Base-by-base conservation (phyloP, 2,888 invertebrate species). In the Limnephilus marmoratus region DNA sequence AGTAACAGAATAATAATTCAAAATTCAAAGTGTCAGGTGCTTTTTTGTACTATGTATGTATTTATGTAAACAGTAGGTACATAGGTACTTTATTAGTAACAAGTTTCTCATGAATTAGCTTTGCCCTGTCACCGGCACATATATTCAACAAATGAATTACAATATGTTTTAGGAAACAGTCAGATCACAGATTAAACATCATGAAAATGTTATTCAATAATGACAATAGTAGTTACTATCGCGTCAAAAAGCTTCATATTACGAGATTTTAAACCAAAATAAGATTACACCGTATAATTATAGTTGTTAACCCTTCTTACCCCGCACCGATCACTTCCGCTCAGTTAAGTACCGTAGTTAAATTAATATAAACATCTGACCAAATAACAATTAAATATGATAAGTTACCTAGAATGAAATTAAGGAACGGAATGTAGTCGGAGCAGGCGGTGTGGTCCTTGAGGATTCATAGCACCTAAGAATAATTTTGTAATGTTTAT, bases 401-500 rank as follows among this genome's bases (percentile, higher is more conserved):
- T n/a, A 68, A 68, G 24, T n/a, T 68, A n/a, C 68, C 68, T 68
- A 68, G 68, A 68, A 68, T 68, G 24, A 68, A 68, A n/a, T 68
- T 68, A 68, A 68, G 68, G 68, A 68, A 68, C 68, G 68, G 68
- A 68, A 68, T 68, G 68, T 68, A 68, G 68, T 68, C 68, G 24
- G 68, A 68, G 68, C 68, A 68, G 24, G 68, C 68, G 68, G 68
- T 68, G 68, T 68, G 68, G 68, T 68, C 68, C n/a, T 68, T 68
- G 24, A 68, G 68, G 68, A 85, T 89, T 24, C 15, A 15, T 80
- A 89, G 80, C 37, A 80, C 88, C 80, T 34, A 89, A 89, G 41
- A 41, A 24, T 45, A 29, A 86, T 24, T n/a, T 86, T 7, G 24
- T 68, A 68, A 68, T n/a, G 24, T 68, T 68, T 68, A 31, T n/a